A percentile compares a stretch with the other conserved stretches of the same genome.
Conservation (phyloP, 2,113 vertebrate species). For the Propithecus coquereli region DNA sequence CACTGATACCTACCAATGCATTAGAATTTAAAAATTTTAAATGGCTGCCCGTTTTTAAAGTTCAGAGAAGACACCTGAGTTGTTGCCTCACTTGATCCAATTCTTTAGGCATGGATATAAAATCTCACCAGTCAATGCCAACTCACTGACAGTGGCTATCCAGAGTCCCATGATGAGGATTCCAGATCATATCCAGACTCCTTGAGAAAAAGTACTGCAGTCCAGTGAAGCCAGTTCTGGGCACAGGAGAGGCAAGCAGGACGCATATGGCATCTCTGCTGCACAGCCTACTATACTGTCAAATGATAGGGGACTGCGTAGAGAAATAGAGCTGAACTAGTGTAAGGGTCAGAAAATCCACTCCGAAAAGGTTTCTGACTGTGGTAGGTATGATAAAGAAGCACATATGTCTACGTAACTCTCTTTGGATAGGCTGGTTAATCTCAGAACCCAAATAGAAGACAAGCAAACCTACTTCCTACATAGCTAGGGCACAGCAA, state of each 20-base stretch:
- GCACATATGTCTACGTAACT: not conserved
- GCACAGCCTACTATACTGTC: not conserved
- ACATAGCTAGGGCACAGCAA: not conserved
- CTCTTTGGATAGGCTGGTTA: not conserved
- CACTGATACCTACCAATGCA: not conserved
- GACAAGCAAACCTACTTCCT: not conserved
- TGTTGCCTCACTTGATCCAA: not conserved
- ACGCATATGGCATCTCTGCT: not conserved
- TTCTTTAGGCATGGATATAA: not conserved
- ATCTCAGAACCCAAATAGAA: conserved; percentile 20
- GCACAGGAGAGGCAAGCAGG: not conserved
- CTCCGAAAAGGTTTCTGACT: not conserved
- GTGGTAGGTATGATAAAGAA: not conserved
- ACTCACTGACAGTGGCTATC: not conserved
- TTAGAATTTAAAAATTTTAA: not conserved
- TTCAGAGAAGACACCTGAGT: not conserved
- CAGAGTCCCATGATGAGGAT: not conserved
- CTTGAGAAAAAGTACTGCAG: not conserved
- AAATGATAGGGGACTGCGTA: not conserved
- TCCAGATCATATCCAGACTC: not conserved
- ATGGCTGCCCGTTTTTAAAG: not conserved
- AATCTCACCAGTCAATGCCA: not conserved
- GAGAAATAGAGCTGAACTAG: not conserved
- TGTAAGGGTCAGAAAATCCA: not conserved
- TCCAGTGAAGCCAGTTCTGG: not conserved